phyloP scores from a whole-genome alignment of 2,888 invertebrate species.

The Drosophila kambysellisi region DNA sequence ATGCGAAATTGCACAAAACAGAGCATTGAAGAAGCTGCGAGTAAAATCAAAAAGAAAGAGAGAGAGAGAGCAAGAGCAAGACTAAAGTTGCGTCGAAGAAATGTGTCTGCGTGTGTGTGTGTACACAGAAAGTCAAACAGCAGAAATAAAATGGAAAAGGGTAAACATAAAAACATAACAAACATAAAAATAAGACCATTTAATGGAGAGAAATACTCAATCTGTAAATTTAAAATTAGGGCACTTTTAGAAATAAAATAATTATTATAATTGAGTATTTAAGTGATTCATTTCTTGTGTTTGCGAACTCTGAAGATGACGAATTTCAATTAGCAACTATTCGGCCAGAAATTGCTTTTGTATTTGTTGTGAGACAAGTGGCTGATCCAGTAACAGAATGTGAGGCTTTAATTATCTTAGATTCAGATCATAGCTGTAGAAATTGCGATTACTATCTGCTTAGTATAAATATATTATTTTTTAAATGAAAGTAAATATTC shows the following conservation, averaged over 20 bases:
- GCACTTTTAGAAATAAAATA: not conserved
- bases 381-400: not conserved
- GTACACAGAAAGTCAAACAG: not conserved
- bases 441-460: not conserved
- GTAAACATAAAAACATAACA: not conserved
- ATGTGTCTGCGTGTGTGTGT: not conserved
- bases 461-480: slow-evolving; percentile 1
- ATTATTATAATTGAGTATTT: not conserved
- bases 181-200: not conserved
- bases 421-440: not conserved
- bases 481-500: slow-evolving; percentile 64
- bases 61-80: not conserved
- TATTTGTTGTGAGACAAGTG: no score
- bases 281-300: not conserved
- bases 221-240: no score
- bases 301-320: not conserved
- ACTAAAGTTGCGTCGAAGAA: not conserved
- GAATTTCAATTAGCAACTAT: not conserved
- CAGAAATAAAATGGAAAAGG: not conserved
- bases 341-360: no score
- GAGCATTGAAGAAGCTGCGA: not conserved
- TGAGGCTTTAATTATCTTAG: not conserved
- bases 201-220: not conserved
- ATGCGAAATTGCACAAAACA: not conserved
- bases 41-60: not conserved